Evolutionary conservation across 2,113 vertebrate genomes (phyloP).

Genomic region (Apteryx mantelli): DNA sequence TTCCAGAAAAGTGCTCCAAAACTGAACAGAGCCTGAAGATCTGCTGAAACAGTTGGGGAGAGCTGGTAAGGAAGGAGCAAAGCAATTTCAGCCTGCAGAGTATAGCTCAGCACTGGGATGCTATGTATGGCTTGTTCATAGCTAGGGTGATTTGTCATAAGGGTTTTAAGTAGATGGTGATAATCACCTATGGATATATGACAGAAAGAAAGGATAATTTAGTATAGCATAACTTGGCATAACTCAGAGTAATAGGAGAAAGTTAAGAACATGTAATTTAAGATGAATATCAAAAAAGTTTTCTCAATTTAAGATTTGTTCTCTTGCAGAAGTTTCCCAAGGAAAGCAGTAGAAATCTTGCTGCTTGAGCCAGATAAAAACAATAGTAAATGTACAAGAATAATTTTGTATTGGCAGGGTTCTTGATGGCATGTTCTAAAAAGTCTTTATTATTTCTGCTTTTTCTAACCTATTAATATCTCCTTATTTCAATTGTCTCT

Average conservation of each 20-base stretch:
- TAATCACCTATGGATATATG: neutral
- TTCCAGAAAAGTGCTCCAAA: slow-evolving; percentile 24
- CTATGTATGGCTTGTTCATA: neutral
- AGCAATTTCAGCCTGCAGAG: neutral
- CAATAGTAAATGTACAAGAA: slow-evolving; percentile 60
- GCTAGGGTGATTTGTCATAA: neutral
- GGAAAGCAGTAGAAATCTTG: neutral
- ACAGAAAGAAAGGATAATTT: slow-evolving; percentile 3
- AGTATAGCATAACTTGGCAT: slow-evolving; percentile 3
- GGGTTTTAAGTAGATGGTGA: slow-evolving; percentile 1
- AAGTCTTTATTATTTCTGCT: slow-evolving; percentile 57
- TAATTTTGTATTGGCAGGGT: slow-evolving; percentile 32
- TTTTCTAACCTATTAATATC: slow-evolving; percentile 65
- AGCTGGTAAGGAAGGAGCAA: neutral
- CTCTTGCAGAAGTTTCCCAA: slow-evolving; percentile 1
- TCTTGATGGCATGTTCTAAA: slow-evolving; percentile 49
- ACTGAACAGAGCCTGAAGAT: neutral
- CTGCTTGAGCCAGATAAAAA: slow-evolving; percentile 43
- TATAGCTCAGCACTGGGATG: neutral
- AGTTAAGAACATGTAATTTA: slow-evolving; percentile 44
- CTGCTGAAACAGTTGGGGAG: neutral
- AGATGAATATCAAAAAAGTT: slow-evolving; percentile 25
- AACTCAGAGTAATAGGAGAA: slow-evolving; percentile 29
- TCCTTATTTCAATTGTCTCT: slow-evolving; percentile 21
- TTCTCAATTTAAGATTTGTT: slow-evolving; percentile 16